Evolutionary conservation across 2,113 vertebrate species (phyloP).

Genomic region (Cyphomyrus plagiostoma): DNA sequence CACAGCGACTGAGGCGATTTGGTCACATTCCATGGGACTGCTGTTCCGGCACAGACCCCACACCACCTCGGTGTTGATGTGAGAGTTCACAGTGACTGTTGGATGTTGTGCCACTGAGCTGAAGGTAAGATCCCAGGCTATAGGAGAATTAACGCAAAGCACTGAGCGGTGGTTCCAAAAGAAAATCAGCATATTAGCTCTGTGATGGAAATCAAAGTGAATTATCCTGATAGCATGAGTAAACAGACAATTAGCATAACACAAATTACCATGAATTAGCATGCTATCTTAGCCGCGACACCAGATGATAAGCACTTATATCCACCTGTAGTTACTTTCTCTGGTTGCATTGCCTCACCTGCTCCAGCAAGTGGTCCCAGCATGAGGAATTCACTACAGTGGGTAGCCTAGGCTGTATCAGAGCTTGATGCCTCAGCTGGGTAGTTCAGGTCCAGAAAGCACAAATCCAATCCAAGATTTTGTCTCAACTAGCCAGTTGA

Average conservation of each 20-base stretch:
- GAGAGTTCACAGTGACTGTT: slow-evolving; percentile 37
- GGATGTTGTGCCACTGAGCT: background rate
- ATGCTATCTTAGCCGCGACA: background rate
- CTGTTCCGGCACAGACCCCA: slow-evolving; percentile 38
- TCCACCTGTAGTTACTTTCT: background rate
- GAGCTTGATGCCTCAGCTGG: background rate
- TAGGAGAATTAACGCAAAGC: slow-evolving; percentile 1
- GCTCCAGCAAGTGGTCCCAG: background rate
- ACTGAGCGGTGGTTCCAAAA: too few relatives aligned
- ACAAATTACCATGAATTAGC: background rate
- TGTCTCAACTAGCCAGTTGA: background rate
- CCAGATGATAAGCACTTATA: background rate
- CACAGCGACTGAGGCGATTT: slow-evolving; percentile 33
- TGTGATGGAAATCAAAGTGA: background rate
- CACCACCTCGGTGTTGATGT: slow-evolving; percentile 36
- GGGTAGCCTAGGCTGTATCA: background rate
- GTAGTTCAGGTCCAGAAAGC: background rate
- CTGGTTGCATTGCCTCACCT: background rate
- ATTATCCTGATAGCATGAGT: background rate
- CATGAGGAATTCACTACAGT: background rate
- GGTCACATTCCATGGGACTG: slow-evolving; percentile 9
- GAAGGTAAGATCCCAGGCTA: slow-evolving; percentile 44
- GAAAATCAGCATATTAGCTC: background rate
- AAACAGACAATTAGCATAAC: background rate
- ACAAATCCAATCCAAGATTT: background rate